Conservation (phyloP, 2,113 vertebrate genomes). For the Poeciliopsis prolifica region DNA sequence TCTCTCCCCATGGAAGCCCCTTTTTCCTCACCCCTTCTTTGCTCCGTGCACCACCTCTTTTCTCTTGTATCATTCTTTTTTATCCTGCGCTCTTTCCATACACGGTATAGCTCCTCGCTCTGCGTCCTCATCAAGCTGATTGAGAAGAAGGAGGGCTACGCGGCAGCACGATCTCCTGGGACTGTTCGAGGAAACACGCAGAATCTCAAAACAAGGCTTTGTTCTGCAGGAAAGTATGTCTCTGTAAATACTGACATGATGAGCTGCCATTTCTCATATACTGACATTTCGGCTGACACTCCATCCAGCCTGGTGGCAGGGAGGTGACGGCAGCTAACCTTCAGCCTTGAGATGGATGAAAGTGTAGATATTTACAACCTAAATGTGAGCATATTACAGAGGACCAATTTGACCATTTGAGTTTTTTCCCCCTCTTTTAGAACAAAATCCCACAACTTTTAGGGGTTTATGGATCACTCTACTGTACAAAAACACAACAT, state of each 20-base stretch:
- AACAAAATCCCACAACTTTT: background rate
- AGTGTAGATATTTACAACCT: conserved; percentile 17
- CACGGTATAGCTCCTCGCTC: conserved; percentile 21
- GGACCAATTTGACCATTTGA: conserved; percentile 2
- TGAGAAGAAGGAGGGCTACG: conserved; percentile 31
- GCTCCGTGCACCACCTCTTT: conserved; percentile 45
- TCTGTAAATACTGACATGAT: conserved; percentile 71
- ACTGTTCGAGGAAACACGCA: conserved; percentile 43
- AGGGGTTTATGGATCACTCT: background rate
- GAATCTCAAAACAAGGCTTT: conserved; percentile 54
- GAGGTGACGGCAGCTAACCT: conserved; percentile 53
- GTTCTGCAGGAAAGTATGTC: conserved; percentile 51
- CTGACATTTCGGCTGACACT: conserved; percentile 67
- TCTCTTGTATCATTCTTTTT: conserved; percentile 52
- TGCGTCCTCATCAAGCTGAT: conserved; percentile 37
- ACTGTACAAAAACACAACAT: background rate
- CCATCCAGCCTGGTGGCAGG: conserved; percentile 53
- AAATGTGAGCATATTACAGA: conserved; percentile 45
- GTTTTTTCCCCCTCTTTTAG: background rate
- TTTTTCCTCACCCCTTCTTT: conserved; percentile 57
- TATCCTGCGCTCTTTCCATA: conserved; percentile 50
- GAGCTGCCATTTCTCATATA: conserved; percentile 66
- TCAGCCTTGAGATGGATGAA: conserved; percentile 61
- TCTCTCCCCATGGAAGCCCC: conserved; percentile 68
- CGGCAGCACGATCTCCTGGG: conserved; percentile 56